Conservation (phyloP, 2,113 vertebrate genomes). For the Gracilinanus agilis region DNA sequence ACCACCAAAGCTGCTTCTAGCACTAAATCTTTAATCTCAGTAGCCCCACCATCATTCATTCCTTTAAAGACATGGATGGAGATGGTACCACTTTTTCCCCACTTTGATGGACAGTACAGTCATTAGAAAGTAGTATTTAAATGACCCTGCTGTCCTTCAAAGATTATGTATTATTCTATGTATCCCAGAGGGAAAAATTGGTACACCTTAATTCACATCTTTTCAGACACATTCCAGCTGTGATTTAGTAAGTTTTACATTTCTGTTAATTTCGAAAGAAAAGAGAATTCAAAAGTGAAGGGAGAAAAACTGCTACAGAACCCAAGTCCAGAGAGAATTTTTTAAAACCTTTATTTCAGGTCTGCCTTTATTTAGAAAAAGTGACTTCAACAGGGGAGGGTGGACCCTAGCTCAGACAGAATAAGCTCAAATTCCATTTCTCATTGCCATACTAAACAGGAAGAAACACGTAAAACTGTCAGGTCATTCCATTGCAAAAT, state of each 20-base stretch:
- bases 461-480: constrained; percentile 77
- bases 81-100: too few relatives aligned
- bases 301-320: background rate
- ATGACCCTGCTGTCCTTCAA: background rate
- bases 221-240: background rate
- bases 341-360: constrained; percentile 70
- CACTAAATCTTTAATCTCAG: background rate
- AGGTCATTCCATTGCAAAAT: constrained; percentile 71
- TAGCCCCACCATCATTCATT: constrained; percentile 1
- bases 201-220: background rate
- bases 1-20: background rate
- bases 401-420: constrained; percentile 72
- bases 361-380: constrained; percentile 75
- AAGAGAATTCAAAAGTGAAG: constrained; percentile 22
- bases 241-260: constrained; percentile 17
- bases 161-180: background rate
- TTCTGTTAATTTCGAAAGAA: constrained; percentile 37
- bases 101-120: too few relatives aligned
- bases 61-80: background rate
- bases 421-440: constrained; percentile 70
- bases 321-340: background rate
- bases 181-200: background rate
- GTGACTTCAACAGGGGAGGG: constrained; percentile 71
- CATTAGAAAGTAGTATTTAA: too few relatives aligned
- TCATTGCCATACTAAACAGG: constrained; percentile 79